phyloP scores from a whole-genome alignment of 64 coral and sea anemone genomes.

The Pocillopora verrucosa region DNA sequence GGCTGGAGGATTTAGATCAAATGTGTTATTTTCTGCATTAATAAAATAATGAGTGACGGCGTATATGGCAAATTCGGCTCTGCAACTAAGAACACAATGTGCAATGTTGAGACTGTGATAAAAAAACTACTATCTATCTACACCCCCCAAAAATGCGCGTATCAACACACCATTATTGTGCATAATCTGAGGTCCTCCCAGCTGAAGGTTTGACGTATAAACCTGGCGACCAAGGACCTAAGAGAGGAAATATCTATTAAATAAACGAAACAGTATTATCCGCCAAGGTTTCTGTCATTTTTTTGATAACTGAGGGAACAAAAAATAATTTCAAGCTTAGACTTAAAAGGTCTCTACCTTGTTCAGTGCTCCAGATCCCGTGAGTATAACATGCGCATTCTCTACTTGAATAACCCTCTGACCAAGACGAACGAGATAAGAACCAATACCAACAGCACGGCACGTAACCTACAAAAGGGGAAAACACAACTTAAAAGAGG shows the following conservation, averaged over 20 bases:
- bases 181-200: slow-evolving; percentile 98
- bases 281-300: not conserved
- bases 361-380: slow-evolving; percentile 83
- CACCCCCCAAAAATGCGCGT: not conserved
- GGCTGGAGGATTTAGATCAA: no score
- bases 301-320: not conserved
- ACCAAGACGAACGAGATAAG: slow-evolving; percentile 81
- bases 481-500: not conserved
- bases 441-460: slow-evolving; percentile 89
- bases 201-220: slow-evolving; percentile 94
- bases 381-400: slow-evolving; percentile 90
- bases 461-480: slow-evolving; percentile 70
- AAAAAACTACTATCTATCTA: not conserved
- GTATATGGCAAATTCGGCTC: no score
- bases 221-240: slow-evolving; percentile 97
- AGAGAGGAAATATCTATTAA: not conserved
- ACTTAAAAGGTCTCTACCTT: slow-evolving; percentile 49
- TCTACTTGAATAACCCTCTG: slow-evolving; percentile 93
- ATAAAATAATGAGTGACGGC: no score
- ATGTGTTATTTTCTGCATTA: no score
- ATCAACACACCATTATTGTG: slow-evolving; percentile 80
- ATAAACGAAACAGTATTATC: not conserved
- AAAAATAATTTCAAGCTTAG: not conserved
- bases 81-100: no score
- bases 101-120: no score